Evolutionary conservation across 2,888 invertebrate genomes (phyloP).

Genomic region (Stenodera caucasica): DNA sequence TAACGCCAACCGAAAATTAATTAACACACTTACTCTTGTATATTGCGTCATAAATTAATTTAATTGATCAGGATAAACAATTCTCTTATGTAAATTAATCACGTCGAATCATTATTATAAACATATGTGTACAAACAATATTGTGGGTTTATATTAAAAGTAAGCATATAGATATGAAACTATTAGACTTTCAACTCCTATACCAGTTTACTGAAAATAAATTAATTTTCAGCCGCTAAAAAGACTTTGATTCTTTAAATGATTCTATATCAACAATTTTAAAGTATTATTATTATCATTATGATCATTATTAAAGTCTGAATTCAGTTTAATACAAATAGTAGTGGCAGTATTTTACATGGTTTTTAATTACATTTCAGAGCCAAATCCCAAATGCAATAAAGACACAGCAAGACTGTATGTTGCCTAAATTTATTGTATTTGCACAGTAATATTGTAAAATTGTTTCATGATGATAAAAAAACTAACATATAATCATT

Average conservation of each 20-base stretch:
- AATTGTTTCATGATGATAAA: too few species aligned
- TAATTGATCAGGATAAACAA: constrained; percentile 38
- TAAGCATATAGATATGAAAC: too few species aligned
- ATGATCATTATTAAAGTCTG: neutral
- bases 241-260: neutral
- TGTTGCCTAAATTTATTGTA: neutral
- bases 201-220: neutral
- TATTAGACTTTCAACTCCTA: too few species aligned
- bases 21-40: constrained; percentile 36
- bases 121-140: constrained; percentile 14
- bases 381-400: neutral
- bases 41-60: constrained; percentile 38
- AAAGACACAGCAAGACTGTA: neutral
- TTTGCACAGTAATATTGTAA: neutral
- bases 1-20: constrained; percentile 34
- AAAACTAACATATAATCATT: too few species aligned
- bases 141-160: too few species aligned
- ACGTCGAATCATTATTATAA: constrained; percentile 27
- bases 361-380: neutral
- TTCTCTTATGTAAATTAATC: constrained; percentile 39
- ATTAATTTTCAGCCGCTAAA: neutral
- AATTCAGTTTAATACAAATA: neutral
- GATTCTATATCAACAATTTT: neutral
- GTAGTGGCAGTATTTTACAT: neutral
- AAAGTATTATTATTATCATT: neutral